phyloP scores from a whole-genome alignment of 1,140 invertebrate genomes.

The Octopus sinensis region DNA sequence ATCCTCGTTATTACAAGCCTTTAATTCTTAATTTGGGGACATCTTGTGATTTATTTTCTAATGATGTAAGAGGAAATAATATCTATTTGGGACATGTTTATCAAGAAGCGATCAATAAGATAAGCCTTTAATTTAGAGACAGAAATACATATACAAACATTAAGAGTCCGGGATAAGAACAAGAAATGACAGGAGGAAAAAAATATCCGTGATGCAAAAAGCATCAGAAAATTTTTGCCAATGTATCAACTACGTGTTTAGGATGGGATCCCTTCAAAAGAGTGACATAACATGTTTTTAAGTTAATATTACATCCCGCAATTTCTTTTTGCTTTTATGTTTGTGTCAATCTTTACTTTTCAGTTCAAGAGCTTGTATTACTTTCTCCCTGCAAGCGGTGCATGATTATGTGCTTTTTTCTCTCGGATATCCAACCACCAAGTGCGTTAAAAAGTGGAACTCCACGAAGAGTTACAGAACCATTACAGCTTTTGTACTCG shows the following conservation, averaged over 20 bases:
- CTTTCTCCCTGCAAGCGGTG: neutral
- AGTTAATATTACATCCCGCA: neutral
- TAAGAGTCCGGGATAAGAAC: too few species aligned
- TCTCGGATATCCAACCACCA: neutral
- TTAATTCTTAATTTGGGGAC: too few species aligned
- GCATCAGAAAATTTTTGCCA: too few species aligned
- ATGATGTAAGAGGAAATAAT: too few species aligned
- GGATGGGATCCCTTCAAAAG: neutral
- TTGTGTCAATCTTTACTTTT: neutral
- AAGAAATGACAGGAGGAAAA: too few species aligned
- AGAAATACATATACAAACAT: too few species aligned
- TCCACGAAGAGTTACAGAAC: neutral
- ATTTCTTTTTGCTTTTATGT: neutral
- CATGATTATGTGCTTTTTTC: neutral
- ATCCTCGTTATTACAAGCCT: too few species aligned
- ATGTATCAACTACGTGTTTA: neutral
- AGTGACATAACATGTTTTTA: neutral
- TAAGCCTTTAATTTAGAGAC: too few species aligned
- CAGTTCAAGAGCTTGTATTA: neutral
- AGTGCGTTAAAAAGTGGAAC: neutral
- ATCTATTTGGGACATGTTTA: too few species aligned
- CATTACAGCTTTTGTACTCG: neutral
- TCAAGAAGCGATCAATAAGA: too few species aligned
- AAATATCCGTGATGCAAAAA: too few species aligned
- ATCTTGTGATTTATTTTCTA: too few species aligned